Conservation (phyloP, 1,140 invertebrate species). For the Tenebrio molitor region DNA sequence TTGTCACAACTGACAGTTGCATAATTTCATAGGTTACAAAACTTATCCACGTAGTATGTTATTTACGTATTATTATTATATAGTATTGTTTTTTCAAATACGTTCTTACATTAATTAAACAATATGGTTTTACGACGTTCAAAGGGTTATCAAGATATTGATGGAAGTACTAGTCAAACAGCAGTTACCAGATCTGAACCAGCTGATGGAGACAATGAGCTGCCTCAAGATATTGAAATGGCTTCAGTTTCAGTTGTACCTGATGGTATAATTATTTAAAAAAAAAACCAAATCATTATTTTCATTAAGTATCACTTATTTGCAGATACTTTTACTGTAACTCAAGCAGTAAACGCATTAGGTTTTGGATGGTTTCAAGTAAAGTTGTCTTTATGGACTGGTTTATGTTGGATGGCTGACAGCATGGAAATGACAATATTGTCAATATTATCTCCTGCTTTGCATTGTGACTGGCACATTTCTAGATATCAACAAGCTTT, state of each 20-base stretch:
- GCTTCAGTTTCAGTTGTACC: slow-evolving; percentile 85
- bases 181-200: slow-evolving; percentile 51
- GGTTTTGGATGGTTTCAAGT: slow-evolving; percentile 98
- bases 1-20: too few relatives aligned
- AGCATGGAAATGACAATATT: slow-evolving; percentile 99
- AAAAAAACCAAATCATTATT: neutral
- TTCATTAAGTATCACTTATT: slow-evolving; percentile 49
- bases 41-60: slow-evolving; percentile 11
- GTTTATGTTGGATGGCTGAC: slow-evolving; percentile 96
- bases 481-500: slow-evolving; percentile 79
- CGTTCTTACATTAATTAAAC: neutral
- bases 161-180: slow-evolving; percentile 52
- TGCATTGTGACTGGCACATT: slow-evolving; percentile 95
- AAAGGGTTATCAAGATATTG: slow-evolving; percentile 65
- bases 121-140: slow-evolving; percentile 63
- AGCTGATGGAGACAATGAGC: slow-evolving; percentile 59
- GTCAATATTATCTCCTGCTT: slow-evolving; percentile 91
- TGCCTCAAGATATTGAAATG: slow-evolving; percentile 80
- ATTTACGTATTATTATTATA: neutral
- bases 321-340: slow-evolving; percentile 93
- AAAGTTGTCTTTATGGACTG: slow-evolving; percentile 88
- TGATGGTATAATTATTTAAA: slow-evolving; percentile 76
- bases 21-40: too few relatives aligned
- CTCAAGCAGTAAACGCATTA: slow-evolving; percentile 94
- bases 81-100: slow-evolving; percentile 4